phyloP scores from a whole-genome alignment of 2,888 invertebrate species.

The Vannuccia rotundouncinata region DNA sequence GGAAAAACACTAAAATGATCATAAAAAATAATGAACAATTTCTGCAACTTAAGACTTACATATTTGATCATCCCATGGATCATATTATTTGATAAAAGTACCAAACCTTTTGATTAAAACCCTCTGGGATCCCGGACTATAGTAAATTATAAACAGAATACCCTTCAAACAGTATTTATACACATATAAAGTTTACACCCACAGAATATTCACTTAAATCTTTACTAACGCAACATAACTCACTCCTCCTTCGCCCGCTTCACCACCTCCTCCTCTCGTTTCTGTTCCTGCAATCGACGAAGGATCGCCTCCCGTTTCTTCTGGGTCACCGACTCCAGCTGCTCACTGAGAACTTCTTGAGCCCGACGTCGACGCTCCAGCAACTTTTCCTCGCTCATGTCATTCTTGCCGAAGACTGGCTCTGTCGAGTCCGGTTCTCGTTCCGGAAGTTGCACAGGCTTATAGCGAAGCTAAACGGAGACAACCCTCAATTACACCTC shows the following conservation, averaged over 20 bases:
- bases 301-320: slow-evolving; percentile 52
- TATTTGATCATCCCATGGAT: too few species aligned
- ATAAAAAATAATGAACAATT: too few species aligned
- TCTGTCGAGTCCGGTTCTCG: slow-evolving; percentile 49
- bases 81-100: too few species aligned
- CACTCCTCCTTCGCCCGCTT: slow-evolving; percentile 50
- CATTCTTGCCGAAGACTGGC: slow-evolving; percentile 54
- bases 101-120: too few species aligned
- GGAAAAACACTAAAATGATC: too few species aligned
- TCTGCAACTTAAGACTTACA: too few species aligned
- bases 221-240: too few species aligned
- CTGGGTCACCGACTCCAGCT: slow-evolving; percentile 52
- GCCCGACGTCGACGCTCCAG: slow-evolving; percentile 49
- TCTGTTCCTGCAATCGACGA: slow-evolving; percentile 50
- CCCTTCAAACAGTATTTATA: too few species aligned
- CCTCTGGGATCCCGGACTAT: too few species aligned
- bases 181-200: too few species aligned
- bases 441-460: slow-evolving; percentile 51
- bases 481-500: neutral
- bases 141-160: too few species aligned
- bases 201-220: too few species aligned
- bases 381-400: slow-evolving; percentile 54
- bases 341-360: slow-evolving; percentile 50
- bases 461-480: slow-evolving; percentile 48
- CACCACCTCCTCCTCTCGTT: slow-evolving; percentile 51